These are phyloP conservation scores for Bergia sp. DNA, from an alignment of 92 coral and sea anemone genomes.

Conservation along the genomic window DNA sequence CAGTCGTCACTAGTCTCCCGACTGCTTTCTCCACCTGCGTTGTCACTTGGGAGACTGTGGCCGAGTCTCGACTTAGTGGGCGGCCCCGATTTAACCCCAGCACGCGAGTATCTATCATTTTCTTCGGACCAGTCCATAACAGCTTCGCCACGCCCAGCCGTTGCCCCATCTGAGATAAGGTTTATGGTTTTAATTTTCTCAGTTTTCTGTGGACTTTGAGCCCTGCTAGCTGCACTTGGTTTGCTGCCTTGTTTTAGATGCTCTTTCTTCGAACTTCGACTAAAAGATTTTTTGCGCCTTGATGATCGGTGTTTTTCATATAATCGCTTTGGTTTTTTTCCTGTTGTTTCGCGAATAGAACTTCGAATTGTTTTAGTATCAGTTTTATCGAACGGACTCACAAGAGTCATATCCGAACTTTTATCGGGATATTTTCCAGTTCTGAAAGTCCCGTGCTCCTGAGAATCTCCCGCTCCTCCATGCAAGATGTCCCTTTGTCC, in stretches of 20 bases:
- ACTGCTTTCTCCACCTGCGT: slow-evolving; percentile 40
- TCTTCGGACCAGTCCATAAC: background rate
- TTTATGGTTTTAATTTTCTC: background rate
- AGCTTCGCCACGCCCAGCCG: no score
- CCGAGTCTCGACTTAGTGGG: background rate
- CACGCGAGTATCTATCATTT: background rate
- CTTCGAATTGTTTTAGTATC: slow-evolving; percentile 2
- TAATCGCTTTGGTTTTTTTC: background rate
- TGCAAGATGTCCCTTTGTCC: background rate
- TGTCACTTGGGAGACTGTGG: slow-evolving; percentile 11
- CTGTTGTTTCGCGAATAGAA: background rate
- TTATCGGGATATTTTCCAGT: background rate
- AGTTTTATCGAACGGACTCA: background rate
- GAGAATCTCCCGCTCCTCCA: background rate
- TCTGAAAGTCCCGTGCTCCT: background rate
- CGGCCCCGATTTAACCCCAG: background rate
- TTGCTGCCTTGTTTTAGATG: slow-evolving; percentile 2
- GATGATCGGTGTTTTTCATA: slow-evolving; percentile 15
- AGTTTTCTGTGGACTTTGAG: background rate
- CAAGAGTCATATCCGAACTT: background rate
- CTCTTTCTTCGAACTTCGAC: slow-evolving; percentile 16
- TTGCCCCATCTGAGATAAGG: background rate
- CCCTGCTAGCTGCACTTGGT: background rate
- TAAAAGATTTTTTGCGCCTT: slow-evolving; percentile 23
- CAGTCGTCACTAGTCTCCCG: slow-evolving; percentile 36